Evolutionary conservation across 2,113 vertebrate genomes (phyloP), one percentile per base, ranked within the genome.

Genomic region (Paramormyrops kingsleyae): DNA sequence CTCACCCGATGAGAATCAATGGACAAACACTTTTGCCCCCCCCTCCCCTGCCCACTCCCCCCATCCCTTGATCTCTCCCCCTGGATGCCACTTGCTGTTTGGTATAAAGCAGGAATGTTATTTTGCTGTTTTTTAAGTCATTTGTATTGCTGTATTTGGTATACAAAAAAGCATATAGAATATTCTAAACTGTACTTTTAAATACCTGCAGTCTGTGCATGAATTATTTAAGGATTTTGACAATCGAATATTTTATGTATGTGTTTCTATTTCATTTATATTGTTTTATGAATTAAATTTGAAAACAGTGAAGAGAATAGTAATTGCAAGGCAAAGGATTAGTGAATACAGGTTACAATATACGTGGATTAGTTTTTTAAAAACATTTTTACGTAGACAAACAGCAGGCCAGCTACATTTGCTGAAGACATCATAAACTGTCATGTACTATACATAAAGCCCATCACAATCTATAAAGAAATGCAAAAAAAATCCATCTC

Each of bases 11-110:
- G 91, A 88, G 91, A 91, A 92, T 92, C 93, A 92, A 92, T 92
- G 90, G 92, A 88, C 93, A 92, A 92, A 93, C 92, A 92, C 93
- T 21, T 93, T 93, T 93, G 90, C 88, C 89, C 91, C 91, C 88
- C 91, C 89, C 92, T 92, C 89, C 62, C 62, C 89, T 90, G 31
- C 3, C 2, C 83, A 44, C 66, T 24, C 90, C 50, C 88, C 87
- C 27, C 88, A 62, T 46, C 52, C 50, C 94, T 92, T 93, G 91
- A 91, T 93, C 91, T 89, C 92, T 92, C 93, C 94, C 92, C 83
- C 85, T 90, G 90, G 80, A 90, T 90, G 89, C 91, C 90, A 90
- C 35, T 80, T 80, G 31, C 35, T 80, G 31, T 80, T 80, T 39
- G 35, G 74, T 80, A 17, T 31, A 80, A 80, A 39, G 74, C 74